Base-by-base conservation (phyloP, 2,888 invertebrate genomes). In the Exocentrus adspersus region DNA sequence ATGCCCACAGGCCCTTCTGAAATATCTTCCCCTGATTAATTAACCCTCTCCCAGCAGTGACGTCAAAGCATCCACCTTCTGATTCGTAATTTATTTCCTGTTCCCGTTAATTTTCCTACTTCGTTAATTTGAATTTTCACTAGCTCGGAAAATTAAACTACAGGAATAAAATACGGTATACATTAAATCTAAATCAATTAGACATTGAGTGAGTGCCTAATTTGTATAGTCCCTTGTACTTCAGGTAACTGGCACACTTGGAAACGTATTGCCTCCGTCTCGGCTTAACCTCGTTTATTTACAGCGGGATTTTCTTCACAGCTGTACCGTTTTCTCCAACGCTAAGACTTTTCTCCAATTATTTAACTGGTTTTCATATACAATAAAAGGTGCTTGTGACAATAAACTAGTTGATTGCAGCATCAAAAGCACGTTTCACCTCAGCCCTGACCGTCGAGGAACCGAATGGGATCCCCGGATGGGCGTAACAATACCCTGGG, bases 401-500 rank as follows among this genome's bases (percentile, higher is more conserved):
- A 9, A 14, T 53, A 53, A 41, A 20, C 24, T 17, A 17, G 53
- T 42, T 42, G 53, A 53, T 53, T 10, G 37, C 41, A 41, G 21
- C 20, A 41, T 53, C 53, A 53, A 53, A 53, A 21, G 43, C 42
- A 16, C 42, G 54, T n/a, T n/a, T 19, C 61, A 61, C 46, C 54
- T 54, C n/a, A 50, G 41, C 61, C 24, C 24, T 50, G 56, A 50
- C 56, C 56, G 28, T 42, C 54, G 24, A 28, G 28, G 53, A 14
- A 43, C 46, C 50, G 41, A 21, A 62, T 50, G 24, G 21, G 17
- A 43, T 50, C 43, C 51, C 50, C 41, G 56, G 48, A 50, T 32
- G 50, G 50, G 37, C 37, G 56, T 43, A 62, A 62, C 54, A 42
- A 32, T 54, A 20, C 61, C 50, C 30, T 1, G 19, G 61, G 56